Percentiles rank a stretch among this genome's conserved stretches.
Conservation (phyloP, 2,888 invertebrate genomes). For the Hyposoter didymator region DNA sequence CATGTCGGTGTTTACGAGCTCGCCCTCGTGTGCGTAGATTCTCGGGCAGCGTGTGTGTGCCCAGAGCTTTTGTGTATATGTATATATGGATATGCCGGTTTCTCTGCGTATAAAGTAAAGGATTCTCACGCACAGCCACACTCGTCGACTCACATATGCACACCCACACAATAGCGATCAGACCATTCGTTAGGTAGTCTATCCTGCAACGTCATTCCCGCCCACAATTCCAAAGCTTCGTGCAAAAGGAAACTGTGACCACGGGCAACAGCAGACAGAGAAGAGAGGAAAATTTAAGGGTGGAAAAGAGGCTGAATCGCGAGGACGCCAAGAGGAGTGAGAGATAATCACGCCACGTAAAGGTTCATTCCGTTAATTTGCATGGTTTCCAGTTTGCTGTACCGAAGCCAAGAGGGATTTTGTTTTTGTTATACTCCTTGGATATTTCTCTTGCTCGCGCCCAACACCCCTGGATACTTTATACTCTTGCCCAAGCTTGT, state of each 20-base stretch:
- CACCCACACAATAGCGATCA: neutral
- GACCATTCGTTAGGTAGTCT: constrained; percentile 52
- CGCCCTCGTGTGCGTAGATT: neutral
- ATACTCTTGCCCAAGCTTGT: neutral
- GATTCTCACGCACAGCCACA: constrained; percentile 9
- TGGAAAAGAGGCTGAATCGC: neutral
- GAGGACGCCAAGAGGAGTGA: constrained; percentile 37
- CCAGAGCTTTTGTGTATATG: neutral
- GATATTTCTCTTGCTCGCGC: neutral
- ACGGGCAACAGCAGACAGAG: neutral
- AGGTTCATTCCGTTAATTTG: constrained; percentile 62
- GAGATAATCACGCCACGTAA: constrained; percentile 67
- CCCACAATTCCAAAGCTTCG: constrained; percentile 53
- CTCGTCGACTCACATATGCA: neutral
- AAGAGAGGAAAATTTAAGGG: neutral
- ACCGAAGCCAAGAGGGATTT: constrained; percentile 2
- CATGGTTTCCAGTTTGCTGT: constrained; percentile 31
- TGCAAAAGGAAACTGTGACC: constrained; percentile 11
- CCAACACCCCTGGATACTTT: neutral
- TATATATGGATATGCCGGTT: neutral
- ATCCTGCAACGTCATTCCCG: constrained; percentile 52
- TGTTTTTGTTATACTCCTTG: constrained; percentile 44
- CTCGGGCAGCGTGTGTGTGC: neutral
- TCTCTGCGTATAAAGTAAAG: constrained; percentile 6
- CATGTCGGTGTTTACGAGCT: neutral